These are phyloP conservation scores for Pandion haliaetus DNA, from an alignment of 2,113 vertebrate genomes.

Conservation along the genomic window DNA sequence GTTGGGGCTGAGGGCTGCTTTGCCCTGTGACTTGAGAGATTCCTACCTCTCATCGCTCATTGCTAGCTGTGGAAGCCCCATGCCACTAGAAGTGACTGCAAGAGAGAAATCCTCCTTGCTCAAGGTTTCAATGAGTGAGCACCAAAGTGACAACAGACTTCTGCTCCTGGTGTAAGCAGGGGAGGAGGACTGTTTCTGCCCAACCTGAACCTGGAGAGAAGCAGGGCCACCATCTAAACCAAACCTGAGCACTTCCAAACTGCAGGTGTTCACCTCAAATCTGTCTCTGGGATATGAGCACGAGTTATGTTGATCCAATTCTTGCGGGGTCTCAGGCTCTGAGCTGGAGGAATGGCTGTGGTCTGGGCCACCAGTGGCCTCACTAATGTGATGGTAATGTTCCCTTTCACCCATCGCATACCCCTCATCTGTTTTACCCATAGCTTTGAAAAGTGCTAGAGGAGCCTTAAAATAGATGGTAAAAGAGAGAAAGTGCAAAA, in stretches of 20 bases:
- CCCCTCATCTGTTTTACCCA: not conserved
- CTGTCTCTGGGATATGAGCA: not conserved
- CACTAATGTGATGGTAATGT: not conserved
- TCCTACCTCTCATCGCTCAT: not conserved
- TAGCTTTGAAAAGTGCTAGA: not conserved
- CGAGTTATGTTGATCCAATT: not conserved
- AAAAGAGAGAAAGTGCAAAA: not conserved
- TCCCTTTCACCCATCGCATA: not conserved
- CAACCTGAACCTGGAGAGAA: not conserved
- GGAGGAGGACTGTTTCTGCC: not conserved
- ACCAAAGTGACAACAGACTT: not conserved
- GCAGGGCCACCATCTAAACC: not conserved
- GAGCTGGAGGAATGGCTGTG: not conserved
- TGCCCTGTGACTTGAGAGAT: not conserved
- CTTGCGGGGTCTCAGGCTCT: not conserved
- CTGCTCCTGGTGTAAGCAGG: not conserved
- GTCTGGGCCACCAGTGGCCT: not conserved
- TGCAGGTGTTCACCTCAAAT: not conserved
- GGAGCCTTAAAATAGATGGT: not conserved
- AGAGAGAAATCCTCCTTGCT: not conserved
- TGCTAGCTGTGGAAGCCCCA: not conserved
- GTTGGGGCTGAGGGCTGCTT: not conserved
- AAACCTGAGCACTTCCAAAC: not conserved
- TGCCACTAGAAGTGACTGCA: not conserved
- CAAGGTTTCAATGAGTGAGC: not conserved